A percentile compares a stretch with the other conserved stretches of the same genome.
Evolutionary conservation across 2,888 invertebrate species (phyloP).

Genomic region (Eristalinus sepulchralis): DNA sequence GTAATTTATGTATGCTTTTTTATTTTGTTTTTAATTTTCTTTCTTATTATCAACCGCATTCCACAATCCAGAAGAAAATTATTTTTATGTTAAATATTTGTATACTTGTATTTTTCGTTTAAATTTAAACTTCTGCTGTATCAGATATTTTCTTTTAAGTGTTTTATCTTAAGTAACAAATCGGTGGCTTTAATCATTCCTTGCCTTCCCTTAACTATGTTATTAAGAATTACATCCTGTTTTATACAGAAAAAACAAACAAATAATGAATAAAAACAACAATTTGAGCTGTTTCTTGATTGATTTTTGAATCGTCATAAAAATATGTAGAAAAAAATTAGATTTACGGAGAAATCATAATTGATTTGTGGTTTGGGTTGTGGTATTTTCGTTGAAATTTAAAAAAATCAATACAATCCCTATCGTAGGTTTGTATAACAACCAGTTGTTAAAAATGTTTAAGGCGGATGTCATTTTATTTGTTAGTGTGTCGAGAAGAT

Average conservation of each 20-base stretch:
- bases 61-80: constrained; percentile 65
- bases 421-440: constrained; percentile 3
- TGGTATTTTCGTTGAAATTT: constrained; percentile 21
- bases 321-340: constrained; percentile 13
- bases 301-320: not conserved
- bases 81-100: constrained; percentile 29
- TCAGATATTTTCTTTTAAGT: constrained; percentile 36
- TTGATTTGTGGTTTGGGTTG: constrained; percentile 42
- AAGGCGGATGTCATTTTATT: not conserved
- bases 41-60: constrained; percentile 64
- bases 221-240: constrained; percentile 25
- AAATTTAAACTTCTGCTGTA: constrained; percentile 17
- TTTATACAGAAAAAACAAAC: constrained; percentile 25
- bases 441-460: constrained; percentile 6
- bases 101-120: constrained; percentile 7
- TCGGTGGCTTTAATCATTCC: constrained; percentile 72
- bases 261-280: constrained; percentile 17
- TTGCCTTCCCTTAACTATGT: constrained; percentile 67
- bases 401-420: constrained; percentile 12
- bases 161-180: constrained; percentile 69
- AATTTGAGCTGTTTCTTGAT: constrained; percentile 52
- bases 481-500: not conserved
- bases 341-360: constrained; percentile 4
- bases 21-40: not conserved
- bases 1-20: constrained; percentile 22